Evolutionary conservation across 2,888 invertebrate species (phyloP).

Genomic region (Apotomis turbidana): DNA sequence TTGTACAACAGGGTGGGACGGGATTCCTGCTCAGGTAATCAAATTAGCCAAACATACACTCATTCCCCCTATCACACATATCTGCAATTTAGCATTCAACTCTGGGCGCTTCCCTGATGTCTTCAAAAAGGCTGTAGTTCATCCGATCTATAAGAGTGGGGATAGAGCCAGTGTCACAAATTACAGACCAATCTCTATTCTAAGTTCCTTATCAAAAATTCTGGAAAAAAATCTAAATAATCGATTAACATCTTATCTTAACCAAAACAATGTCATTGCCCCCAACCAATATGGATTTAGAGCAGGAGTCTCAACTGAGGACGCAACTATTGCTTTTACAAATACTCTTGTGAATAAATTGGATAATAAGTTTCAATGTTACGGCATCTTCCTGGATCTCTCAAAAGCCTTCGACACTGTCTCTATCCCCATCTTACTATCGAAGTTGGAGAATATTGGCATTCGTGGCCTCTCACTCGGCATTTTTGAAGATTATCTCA

Average conservation of each 20-base stretch:
- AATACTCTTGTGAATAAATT: not conserved
- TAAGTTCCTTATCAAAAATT: too few relatives aligned
- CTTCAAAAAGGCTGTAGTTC: too few relatives aligned
- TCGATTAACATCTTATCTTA: too few relatives aligned
- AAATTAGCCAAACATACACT: not conserved
- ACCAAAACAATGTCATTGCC: too few relatives aligned
- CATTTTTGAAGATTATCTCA: slow-evolving; percentile 27
- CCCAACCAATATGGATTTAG: too few relatives aligned
- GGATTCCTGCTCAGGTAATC: slow-evolving; percentile 10
- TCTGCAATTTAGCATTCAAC: slow-evolving; percentile 11
- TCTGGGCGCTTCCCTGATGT: not conserved
- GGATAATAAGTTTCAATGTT: not conserved
- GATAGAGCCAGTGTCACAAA: too few relatives aligned
- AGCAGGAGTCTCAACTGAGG: slow-evolving; percentile 4
- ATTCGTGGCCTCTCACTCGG: not conserved
- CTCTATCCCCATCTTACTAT: slow-evolving; percentile 5
- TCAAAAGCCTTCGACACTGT: slow-evolving; percentile 21
- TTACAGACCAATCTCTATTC: too few relatives aligned
- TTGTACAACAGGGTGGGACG: slow-evolving; percentile 17
- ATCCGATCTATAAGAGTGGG: too few relatives aligned
- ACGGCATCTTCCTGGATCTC: slow-evolving; percentile 12
- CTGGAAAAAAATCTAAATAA: too few relatives aligned
- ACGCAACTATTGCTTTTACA: slow-evolving; percentile 1
- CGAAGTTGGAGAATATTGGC: not conserved
- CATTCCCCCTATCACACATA: not conserved